phyloP scores from a whole-genome alignment of 53 echinoderm and acorn worm species.

The Mesocentrotus franciscanus region DNA sequence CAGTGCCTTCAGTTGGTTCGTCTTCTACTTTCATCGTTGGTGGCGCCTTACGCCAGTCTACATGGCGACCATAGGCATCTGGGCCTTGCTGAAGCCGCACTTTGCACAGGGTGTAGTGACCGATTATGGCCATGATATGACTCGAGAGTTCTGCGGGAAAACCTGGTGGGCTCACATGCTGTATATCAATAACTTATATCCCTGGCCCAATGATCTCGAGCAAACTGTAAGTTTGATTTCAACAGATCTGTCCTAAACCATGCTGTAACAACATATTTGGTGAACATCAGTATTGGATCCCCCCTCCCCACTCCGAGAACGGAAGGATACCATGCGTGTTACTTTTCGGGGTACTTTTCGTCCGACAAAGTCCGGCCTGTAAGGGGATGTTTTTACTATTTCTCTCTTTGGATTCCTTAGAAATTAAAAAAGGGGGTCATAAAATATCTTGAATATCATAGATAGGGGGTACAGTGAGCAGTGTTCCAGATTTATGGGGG shows the following conservation, averaged over 20 bases:
- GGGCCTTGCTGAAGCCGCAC: constrained; percentile 56
- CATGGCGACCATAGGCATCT: constrained; percentile 67
- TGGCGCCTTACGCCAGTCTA: constrained; percentile 82
- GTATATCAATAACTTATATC: constrained; percentile 78
- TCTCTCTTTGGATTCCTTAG: too few relatives aligned
- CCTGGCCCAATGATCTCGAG: constrained; percentile 59
- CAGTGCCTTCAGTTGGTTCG: constrained; percentile 69
- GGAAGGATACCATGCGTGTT: too few relatives aligned
- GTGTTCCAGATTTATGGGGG: too few relatives aligned
- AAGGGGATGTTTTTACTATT: too few relatives aligned
- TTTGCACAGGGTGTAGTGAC: constrained; percentile 59
- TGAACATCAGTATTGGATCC: background rate
- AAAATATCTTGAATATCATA: too few relatives aligned
- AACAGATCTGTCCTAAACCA: background rate
- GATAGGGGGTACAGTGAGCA: too few relatives aligned
- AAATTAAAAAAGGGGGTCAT: too few relatives aligned
- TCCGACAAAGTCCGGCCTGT: too few relatives aligned
- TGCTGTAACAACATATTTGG: background rate
- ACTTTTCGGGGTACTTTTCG: too few relatives aligned
- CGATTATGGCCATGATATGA: background rate
- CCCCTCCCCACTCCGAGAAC: too few relatives aligned
- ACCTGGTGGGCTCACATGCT: constrained; percentile 79
- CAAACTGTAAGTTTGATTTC: constrained; percentile 9
- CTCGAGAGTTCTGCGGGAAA: constrained; percentile 28
- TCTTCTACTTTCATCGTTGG: constrained; percentile 83